Evolutionary conservation across 2,888 invertebrate species (phyloP), one percentile per base, ranked within the genome.

Genomic region (Thereva nobilitata): DNA sequence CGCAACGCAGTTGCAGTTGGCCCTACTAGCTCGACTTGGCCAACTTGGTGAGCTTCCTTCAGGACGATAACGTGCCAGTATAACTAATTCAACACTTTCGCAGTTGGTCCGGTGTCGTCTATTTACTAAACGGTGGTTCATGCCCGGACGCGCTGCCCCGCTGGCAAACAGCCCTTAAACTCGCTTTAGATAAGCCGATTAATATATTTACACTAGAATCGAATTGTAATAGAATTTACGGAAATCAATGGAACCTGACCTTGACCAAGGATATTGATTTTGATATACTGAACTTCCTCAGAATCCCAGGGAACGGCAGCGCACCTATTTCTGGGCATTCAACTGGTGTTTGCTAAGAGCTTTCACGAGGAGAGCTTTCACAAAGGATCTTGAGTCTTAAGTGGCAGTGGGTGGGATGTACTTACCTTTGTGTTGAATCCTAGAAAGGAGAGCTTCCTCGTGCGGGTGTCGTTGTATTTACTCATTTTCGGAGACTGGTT

Each of bases 361-460:
- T 61, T 61, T 61, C 12, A 23, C 35, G 34, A 61, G 23, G 41
- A 50, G 42, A 61, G 61, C 61, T 61, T 61, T 61, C n/a, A 5
- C 37, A 12, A n/a, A 47, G 10, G 35, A 12, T 49, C 37, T 23
- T 47, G 12, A 12, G 23, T 42, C 34, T 45, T n/a, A 54, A 50
- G 49, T 61, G 12, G 64, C 38, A 47, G 7, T 63, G 23, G 23
- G 23, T 23, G 23, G 23, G 23, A 23, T 23, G 23, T 23, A 76
- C 80, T 79, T 71, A 80, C 84, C 84, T 85, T 76, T 68, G 86
- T 85, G 69, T 85, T 84, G 76, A 90, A 89, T 73, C 90, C 89
- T 70, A 90, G 84, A 79, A 90, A 90, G 59, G 89, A 89, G 66
- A 90, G 83, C 78, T 90, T 90, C 79, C 88, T 86, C 76, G 86